Percentiles rank a stretch among this genome's conserved stretches.
These are phyloP conservation scores for Acropternis orthonyx DNA, from an alignment of 2,797 vertebrate genomes.

Conservation along the genomic window DNA sequence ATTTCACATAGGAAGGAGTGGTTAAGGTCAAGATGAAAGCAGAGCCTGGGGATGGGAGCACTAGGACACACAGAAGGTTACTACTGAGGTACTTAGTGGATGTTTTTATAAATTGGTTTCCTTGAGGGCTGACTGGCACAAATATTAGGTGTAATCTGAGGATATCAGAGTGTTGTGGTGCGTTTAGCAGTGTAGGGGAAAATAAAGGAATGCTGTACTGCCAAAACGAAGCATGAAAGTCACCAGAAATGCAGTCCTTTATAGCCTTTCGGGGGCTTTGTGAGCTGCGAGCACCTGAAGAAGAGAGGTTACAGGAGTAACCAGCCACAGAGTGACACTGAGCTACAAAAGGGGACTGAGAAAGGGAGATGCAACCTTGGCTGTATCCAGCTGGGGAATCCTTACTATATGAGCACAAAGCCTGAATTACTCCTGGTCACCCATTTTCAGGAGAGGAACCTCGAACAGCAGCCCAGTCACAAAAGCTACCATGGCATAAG, in stretches of 20 bases:
- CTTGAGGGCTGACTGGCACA: neutral
- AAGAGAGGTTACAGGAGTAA: neutral
- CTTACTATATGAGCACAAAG: neutral
- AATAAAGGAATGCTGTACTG: neutral
- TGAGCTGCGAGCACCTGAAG: neutral
- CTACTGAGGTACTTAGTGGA: neutral
- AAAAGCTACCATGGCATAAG: neutral
- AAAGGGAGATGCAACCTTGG: neutral
- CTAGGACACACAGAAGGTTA: neutral
- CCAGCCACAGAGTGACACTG: neutral
- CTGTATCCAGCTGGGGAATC: neutral
- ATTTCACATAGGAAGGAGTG: neutral
- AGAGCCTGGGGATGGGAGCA: neutral
- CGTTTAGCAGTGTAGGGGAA: neutral
- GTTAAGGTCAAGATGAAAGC: neutral
- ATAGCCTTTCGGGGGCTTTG: neutral
- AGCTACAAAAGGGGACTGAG: neutral
- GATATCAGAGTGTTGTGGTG: neutral
- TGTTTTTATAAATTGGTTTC: neutral
- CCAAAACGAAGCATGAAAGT: neutral
- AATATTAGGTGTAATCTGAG: neutral
- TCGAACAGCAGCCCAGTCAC: neutral
- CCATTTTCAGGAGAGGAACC: neutral
- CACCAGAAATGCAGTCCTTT: neutral
- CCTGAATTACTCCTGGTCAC: neutral